A percentile compares a stretch with the other conserved stretches of the same genome.
phyloP scores from a whole-genome alignment of 2,888 invertebrate species.

The Pegoplata infirma region DNA sequence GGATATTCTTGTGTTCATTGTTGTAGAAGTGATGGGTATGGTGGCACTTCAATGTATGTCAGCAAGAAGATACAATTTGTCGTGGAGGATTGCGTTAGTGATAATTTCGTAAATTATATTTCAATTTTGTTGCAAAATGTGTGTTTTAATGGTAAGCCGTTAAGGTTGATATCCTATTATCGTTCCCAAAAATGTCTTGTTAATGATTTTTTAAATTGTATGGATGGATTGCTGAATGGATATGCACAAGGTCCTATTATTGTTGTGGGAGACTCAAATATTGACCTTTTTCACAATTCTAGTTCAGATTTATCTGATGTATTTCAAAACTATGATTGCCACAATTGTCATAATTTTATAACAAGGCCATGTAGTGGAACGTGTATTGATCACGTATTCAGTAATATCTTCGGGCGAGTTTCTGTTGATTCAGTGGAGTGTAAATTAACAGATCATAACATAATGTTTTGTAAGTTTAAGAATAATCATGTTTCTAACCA shows the following conservation, averaged over 20 bases:
- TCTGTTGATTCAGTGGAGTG: background rate
- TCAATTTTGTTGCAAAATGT: background rate
- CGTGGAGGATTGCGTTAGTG: background rate
- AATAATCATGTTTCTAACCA: too few species aligned
- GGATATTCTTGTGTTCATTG: background rate
- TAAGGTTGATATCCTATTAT: background rate
- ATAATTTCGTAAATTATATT: background rate
- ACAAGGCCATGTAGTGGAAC: background rate
- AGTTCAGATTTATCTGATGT: background rate
- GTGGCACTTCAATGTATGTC: background rate
- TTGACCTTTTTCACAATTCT: background rate
- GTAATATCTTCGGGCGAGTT: background rate
- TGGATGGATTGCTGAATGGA: background rate
- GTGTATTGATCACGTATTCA: background rate
- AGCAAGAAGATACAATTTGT: background rate
- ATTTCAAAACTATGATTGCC: background rate
- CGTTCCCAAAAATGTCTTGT: background rate
- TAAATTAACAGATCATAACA: background rate
- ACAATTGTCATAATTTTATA: background rate
- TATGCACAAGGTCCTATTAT: background rate
- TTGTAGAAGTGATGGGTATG: constrained; percentile 3
- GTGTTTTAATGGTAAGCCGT: background rate
- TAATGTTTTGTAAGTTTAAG: background rate
- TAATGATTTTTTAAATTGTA: background rate
- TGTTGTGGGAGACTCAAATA: constrained; percentile 4